Evolutionary conservation across 2,888 invertebrate genomes (phyloP), one percentile per base, ranked within the genome.

Genomic region (Cremastinae sp.): DNA sequence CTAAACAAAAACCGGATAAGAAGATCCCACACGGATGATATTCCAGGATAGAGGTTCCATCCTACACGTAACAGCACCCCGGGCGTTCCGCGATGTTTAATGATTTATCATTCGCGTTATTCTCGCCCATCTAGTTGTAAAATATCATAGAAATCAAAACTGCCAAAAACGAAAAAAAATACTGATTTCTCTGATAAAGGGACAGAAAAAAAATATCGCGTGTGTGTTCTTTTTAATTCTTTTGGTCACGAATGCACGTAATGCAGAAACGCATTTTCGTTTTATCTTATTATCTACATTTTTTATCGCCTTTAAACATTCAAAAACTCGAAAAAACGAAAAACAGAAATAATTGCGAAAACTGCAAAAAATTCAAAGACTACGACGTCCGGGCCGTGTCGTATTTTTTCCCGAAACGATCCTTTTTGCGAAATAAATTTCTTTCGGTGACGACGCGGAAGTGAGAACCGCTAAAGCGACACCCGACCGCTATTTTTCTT

Each of bases 41-140:
- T 37, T 56, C 45, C 56, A 47, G 28, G 56, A 3, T 28, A 71
- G 71, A 66, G 62, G 49, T 62, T 56, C 55, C 75, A 62, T 72
- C 75, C 71, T 58, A 75, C 75, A 75, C 71, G 61, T 49, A 62
- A 75, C 66, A 72, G 66, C 66, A 68, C 75, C 72, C 56, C 66
- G 35, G 62, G 66, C 66, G 62, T 72, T 72, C 72, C 37, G 51
- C 51, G 43, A 68, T 68, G 56, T 51, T 45, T 35, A 41, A 71
- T 68, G 72, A 75, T 75, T 72, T 72, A 72, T 75, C 41, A 58
- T 18, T 39, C 37, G 16, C 28, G 18, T 49, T 28, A 28, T 28
- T 28, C 28, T 28, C 28, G 5, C 28, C 28, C 28, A 5, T 3
- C 28, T 28, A 2, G 28, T 28, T 28, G 20, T 68, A 35, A 61